These are phyloP conservation scores for Rhagium mordax DNA, from an alignment of 2,888 invertebrate species.

Conservation along the genomic window DNA sequence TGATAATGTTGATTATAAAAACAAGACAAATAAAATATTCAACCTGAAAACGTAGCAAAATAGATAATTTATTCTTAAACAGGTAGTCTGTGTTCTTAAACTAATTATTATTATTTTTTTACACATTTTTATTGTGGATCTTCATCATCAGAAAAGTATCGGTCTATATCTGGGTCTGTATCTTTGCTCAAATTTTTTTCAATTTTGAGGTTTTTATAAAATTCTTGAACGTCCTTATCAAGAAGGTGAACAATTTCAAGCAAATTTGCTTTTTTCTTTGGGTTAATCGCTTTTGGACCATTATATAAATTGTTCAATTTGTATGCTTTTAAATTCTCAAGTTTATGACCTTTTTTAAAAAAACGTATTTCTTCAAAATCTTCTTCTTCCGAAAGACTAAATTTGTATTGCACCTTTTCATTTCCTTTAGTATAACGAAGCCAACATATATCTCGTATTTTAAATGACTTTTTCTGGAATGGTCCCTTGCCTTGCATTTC, in stretches of 20 bases:
- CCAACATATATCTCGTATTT: slow-evolving; percentile 12
- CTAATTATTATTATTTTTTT: no score
- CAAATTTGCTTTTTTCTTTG: slow-evolving; percentile 8
- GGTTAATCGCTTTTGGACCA: slow-evolving; percentile 1
- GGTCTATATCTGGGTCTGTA: no score
- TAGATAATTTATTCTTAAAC: no score
- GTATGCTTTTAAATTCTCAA: background rate
- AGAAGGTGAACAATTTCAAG: slow-evolving; percentile 9
- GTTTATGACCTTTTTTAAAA: background rate
- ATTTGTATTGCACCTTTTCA: background rate
- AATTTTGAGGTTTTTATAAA: no score
- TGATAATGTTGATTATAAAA: no score
- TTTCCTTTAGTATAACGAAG: slow-evolving; percentile 12
- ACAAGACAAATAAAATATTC: no score
- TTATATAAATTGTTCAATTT: background rate
- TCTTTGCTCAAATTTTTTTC: no score
- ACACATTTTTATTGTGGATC: no score
- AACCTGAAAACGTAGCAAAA: no score
- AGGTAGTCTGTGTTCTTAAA: no score
- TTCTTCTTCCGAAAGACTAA: background rate
- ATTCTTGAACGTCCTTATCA: no score
- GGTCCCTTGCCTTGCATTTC: slow-evolving; percentile 17
- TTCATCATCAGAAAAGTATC: no score
- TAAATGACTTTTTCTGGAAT: slow-evolving; percentile 15
- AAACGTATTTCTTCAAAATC: background rate